Evolutionary conservation across 1,140 invertebrate genomes (phyloP).

Genomic region (Eubasilissa regina): DNA sequence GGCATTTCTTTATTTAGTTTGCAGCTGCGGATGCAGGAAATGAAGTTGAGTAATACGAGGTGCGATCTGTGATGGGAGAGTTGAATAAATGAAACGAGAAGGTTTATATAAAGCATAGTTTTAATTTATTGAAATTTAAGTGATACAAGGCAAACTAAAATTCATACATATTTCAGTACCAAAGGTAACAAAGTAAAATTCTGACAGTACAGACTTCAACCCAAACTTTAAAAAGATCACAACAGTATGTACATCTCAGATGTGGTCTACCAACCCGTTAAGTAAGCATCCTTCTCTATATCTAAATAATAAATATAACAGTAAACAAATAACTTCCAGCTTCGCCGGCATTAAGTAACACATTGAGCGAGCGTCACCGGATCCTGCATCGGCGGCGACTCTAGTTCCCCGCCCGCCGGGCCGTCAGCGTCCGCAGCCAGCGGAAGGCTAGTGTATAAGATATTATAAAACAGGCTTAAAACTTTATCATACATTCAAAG

Average conservation of each 20-base stretch:
- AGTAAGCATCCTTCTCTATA: conserved; percentile 38
- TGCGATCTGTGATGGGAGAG: too few relatives aligned
- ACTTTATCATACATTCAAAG: conserved; percentile 35
- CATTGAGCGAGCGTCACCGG: conserved; percentile 36
- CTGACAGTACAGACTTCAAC: conserved; percentile 27
- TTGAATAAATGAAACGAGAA: conserved; percentile 9
- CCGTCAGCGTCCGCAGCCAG: not conserved
- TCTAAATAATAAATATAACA: conserved; percentile 44
- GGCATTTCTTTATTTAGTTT: too few relatives aligned
- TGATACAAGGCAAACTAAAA: conserved; percentile 42
- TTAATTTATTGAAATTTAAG: conserved; percentile 44
- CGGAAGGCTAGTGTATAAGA: not conserved
- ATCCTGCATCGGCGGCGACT: not conserved
- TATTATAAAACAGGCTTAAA: conserved; percentile 31
- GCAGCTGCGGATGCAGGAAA: too few relatives aligned
- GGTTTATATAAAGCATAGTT: conserved; percentile 39
- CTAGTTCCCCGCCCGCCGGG: not conserved
- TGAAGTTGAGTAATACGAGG: too few relatives aligned
- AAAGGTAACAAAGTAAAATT: conserved; percentile 30
- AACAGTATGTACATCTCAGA: conserved; percentile 38
- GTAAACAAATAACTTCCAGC: conserved; percentile 19
- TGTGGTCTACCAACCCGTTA: conserved; percentile 14
- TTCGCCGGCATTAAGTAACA: conserved; percentile 33
- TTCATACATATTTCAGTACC: conserved; percentile 31
- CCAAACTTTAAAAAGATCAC: conserved; percentile 37